Evolutionary conservation across 2,888 invertebrate species (phyloP).

Genomic region (Phymatocera aterrima): DNA sequence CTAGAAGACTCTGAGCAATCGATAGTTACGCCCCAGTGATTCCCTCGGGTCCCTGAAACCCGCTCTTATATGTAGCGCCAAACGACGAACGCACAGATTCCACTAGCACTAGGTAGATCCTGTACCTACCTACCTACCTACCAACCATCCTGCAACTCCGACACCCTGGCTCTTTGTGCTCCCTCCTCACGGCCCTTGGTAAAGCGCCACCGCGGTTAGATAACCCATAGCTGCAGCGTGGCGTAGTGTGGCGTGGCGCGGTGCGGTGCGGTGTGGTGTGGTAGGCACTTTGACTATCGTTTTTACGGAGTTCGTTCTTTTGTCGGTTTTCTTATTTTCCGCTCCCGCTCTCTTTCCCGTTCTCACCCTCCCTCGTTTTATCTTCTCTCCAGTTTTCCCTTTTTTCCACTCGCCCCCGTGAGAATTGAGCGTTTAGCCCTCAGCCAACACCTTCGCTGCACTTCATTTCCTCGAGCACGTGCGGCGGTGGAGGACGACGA

Average conservation of each 20-base stretch:
- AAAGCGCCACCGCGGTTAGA: conserved; percentile 54
- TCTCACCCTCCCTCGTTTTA: conserved; percentile 46
- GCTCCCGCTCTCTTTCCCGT: too few relatives aligned
- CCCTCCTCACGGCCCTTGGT: not conserved
- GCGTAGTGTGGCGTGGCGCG: too few relatives aligned
- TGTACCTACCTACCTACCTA: not conserved
- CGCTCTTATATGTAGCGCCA: conserved; percentile 13
- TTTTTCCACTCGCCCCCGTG: conserved; percentile 1
- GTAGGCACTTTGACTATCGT: conserved; percentile 58
- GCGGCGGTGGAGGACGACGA: too few relatives aligned
- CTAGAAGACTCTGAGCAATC: conserved; percentile 42
- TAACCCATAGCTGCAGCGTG: conserved; percentile 52
- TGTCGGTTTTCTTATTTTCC: conserved; percentile 30
- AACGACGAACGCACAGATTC: conserved; percentile 24
- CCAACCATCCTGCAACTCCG: not conserved
- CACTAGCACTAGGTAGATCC: conserved; percentile 1
- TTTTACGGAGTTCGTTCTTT: conserved; percentile 56
- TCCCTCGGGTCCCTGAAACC: conserved; percentile 32
- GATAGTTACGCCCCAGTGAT: conserved; percentile 40
- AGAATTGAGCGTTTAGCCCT: conserved; percentile 23
- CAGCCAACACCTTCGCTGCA: conserved; percentile 25
- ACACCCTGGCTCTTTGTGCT: not conserved
- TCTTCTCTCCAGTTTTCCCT: conserved; percentile 27
- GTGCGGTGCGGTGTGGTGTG: too few relatives aligned
- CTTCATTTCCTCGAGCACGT: conserved; percentile 40